Base-by-base conservation (phyloP, 2,113 vertebrate genomes). In the Anthoscopus minutus region DNA sequence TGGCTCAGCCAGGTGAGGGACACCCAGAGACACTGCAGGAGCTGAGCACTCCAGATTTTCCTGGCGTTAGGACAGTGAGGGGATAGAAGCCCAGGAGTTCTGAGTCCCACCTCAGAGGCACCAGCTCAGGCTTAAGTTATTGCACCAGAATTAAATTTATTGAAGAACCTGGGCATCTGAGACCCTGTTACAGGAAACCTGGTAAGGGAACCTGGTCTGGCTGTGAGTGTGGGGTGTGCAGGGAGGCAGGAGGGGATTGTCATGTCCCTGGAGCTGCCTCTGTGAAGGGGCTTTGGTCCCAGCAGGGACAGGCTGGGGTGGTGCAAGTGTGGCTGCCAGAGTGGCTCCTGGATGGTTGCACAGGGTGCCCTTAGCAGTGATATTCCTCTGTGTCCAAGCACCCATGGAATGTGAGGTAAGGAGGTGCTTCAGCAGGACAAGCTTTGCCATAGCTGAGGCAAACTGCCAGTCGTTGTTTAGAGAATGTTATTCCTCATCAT, bases 281-380 rank as follows among this genome's bases (percentile, higher is more conserved):
- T 6, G 64, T 20, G 53, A 7, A 33, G 28, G 57, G 45, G 4
- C 19, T 40, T 28, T 18, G 10, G 35, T 17, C n/a, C 18, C 30
- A 23, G 53, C 7, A 11, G 44, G n/a, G n/a, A n/a, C n/a, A 23
- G 53, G 24, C 30, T 42, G 35, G 44, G 35, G 9, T 38, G 42
- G 31, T 30, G n/a, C 0, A 2, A 27, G 42, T 3, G 37, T 6
- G 14, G 24, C 58, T n/a, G n/a, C n/a, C n/a, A n/a, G n/a, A n/a
- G n/a, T n/a, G n/a, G n/a, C n/a, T n/a, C n/a, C n/a, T n/a, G n/a
- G n/a, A n/a, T n/a, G n/a, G n/a, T n/a, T 64, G 5, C 12, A 20
- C 18, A 31, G 37, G 15, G 17, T 31, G 25, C 16, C 35, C 42
- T 22, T 14, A 30, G 2, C 31, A 22, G 9, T 9, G 51, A 31